These are phyloP conservation scores for Poeciliopsis gracilis DNA, from an alignment of 2,797 vertebrate genomes.

Conservation along the genomic window DNA sequence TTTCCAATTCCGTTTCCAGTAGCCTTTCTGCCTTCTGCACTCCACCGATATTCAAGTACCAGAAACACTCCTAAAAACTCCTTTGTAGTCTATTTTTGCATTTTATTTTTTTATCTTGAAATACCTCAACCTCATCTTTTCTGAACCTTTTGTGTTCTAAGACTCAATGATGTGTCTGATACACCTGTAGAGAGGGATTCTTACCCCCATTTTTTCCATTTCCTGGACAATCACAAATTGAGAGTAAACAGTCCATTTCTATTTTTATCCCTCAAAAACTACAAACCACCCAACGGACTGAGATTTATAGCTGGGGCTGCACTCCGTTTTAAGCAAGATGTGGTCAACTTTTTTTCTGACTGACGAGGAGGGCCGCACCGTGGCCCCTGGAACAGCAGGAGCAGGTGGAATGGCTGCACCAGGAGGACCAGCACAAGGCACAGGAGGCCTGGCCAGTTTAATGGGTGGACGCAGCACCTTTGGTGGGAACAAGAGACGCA, in stretches of 20 bases:
- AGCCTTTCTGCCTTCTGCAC: constrained; percentile 4
- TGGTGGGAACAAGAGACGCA: constrained; percentile 70
- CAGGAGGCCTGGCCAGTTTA: constrained; percentile 55
- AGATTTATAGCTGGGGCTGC: neutral
- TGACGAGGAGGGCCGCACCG: constrained; percentile 76
- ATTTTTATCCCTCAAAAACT: constrained; percentile 7
- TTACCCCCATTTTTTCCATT: neutral
- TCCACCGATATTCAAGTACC: constrained; percentile 34
- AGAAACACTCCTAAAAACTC: neutral
- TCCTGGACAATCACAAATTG: neutral
- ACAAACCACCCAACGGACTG: neutral
- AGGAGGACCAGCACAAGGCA: constrained; percentile 40
- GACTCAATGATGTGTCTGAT: constrained; percentile 11
- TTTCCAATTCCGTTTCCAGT: constrained; percentile 3
- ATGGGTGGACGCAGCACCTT: constrained; percentile 69
- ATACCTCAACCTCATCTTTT: neutral
- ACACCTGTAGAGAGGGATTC: neutral
- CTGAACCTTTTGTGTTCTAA: constrained; percentile 17
- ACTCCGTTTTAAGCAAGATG: constrained; percentile 64
- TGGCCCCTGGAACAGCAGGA: constrained; percentile 29
- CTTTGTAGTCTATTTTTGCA: rapidly evolving
- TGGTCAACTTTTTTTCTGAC: constrained; percentile 88
- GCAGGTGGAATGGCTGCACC: neutral
- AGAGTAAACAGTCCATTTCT: neutral
- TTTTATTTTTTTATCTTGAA: constrained; percentile 32